These are phyloP conservation scores for Sebastolobus altivelis DNA, from an alignment of 2,797 vertebrate genomes.

Conservation along the genomic window DNA sequence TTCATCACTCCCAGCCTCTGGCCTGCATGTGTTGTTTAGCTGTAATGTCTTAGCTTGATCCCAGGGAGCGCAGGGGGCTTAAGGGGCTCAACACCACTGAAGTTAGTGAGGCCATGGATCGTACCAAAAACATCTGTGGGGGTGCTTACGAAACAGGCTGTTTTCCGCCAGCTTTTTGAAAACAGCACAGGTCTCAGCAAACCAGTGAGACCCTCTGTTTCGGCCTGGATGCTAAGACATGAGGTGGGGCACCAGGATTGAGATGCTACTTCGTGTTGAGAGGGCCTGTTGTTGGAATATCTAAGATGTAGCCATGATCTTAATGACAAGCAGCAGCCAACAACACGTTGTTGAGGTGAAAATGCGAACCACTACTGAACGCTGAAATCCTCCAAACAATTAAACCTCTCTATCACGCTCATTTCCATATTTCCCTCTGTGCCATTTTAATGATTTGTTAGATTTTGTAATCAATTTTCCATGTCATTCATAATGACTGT, in stretches of 20 bases:
- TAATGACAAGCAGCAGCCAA: not conserved
- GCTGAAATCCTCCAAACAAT: slow-evolving; percentile 20
- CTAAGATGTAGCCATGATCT: not conserved
- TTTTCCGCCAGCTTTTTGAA: slow-evolving; percentile 43
- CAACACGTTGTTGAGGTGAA: slow-evolving; percentile 14
- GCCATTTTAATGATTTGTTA: slow-evolving; percentile 43
- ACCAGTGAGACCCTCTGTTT: slow-evolving; percentile 20
- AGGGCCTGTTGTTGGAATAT: slow-evolving; percentile 22
- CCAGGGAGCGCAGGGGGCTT: slow-evolving; percentile 50
- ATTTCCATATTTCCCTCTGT: slow-evolving; percentile 30
- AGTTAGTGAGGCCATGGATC: slow-evolving; percentile 52
- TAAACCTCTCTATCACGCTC: slow-evolving; percentile 5
- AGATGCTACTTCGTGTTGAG: slow-evolving; percentile 10
- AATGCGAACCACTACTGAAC: slow-evolving; percentile 18
- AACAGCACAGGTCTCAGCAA: slow-evolving; percentile 28
- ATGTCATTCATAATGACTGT: slow-evolving; percentile 37
- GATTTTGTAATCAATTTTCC: slow-evolving; percentile 46
- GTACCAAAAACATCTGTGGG: slow-evolving; percentile 53
- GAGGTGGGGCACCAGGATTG: slow-evolving; percentile 9
- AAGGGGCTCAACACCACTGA: slow-evolving; percentile 60
- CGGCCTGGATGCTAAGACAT: slow-evolving; percentile 11
- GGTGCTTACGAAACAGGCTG: slow-evolving; percentile 29
- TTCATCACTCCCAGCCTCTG: slow-evolving; percentile 48
- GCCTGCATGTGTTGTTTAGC: slow-evolving; percentile 58
- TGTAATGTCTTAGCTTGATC: slow-evolving; percentile 61